Evolutionary conservation across 2,797 vertebrate species (phyloP).

Genomic region (Danio kyathit): DNA sequence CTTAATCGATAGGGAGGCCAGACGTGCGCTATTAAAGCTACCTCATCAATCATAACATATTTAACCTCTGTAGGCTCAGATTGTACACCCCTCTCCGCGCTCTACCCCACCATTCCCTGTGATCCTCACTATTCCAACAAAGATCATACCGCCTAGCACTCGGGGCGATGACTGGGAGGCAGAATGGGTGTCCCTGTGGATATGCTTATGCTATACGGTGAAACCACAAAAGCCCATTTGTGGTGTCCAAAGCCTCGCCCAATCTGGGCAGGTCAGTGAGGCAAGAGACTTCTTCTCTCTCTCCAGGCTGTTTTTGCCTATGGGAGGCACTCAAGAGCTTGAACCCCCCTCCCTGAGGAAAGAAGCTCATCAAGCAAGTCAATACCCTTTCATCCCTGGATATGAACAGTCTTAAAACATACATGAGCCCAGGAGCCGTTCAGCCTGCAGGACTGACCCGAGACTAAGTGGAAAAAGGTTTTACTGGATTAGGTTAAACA

Average conservation of each 20-base stretch:
- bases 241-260: conserved; percentile 17
- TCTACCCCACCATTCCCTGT: conserved; percentile 34
- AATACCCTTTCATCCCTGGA: conserved; percentile 70
- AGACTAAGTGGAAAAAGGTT: conserved; percentile 72
- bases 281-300: neutral
- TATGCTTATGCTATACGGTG: conserved; percentile 59
- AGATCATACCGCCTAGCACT: conserved; percentile 6
- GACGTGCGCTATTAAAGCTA: conserved; percentile 68
- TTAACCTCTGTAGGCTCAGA: conserved; percentile 61
- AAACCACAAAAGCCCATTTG: conserved; percentile 60
- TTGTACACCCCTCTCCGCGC: conserved; percentile 44
- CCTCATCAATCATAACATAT: conserved; percentile 76
- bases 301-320: conserved; percentile 63
- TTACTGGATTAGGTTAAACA: conserved; percentile 72
- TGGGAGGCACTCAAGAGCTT: conserved; percentile 69
- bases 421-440: conserved; percentile 76
- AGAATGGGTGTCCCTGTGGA: conserved; percentile 46
- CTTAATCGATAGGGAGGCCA: conserved; percentile 71
- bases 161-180: neutral
- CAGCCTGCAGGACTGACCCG: conserved; percentile 60
- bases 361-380: conserved; percentile 72
- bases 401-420: conserved; percentile 78
- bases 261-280: conserved; percentile 28
- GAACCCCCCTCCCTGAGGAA: conserved; percentile 55
- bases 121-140: conserved; percentile 26